phyloP scores from a whole-genome alignment of 2,888 invertebrate genomes.

The Drosophila barbarae region DNA sequence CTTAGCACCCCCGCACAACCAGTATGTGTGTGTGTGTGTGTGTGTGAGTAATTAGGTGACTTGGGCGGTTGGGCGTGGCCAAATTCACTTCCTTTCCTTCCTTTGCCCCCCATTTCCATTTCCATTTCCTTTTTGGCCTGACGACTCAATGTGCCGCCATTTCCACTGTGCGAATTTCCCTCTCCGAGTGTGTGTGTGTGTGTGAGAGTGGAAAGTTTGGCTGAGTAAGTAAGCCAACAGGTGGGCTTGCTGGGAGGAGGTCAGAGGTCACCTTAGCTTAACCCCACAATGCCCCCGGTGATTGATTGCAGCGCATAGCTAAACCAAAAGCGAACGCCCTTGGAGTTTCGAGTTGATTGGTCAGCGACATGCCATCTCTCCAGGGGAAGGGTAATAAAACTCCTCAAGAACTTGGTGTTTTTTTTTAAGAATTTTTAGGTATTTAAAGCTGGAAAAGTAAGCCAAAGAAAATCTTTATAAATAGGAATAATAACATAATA shows the following conservation, averaged over 20 bases:
- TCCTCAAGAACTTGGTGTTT: not conserved
- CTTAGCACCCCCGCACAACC: constrained; percentile 10
- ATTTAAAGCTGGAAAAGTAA: not conserved
- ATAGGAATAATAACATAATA: too few relatives aligned
- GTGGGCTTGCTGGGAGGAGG: constrained; percentile 11
- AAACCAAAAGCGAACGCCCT: constrained; percentile 4
- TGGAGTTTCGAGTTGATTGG: constrained; percentile 31
- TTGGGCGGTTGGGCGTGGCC: constrained; percentile 28
- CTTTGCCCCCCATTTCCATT: constrained; percentile 1
- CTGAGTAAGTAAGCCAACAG: constrained; percentile 20
- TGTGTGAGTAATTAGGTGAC: constrained; percentile 32
- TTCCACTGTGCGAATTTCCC: constrained; percentile 23
- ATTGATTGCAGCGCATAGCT: constrained; percentile 13
- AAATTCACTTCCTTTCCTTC: constrained; percentile 11
- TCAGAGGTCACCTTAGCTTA: constrained; percentile 14
- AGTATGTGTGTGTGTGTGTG: not conserved
- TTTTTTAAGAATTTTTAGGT: not conserved
- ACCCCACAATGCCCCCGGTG: constrained; percentile 15
- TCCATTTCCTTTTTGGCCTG: constrained; percentile 8
- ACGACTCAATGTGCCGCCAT: constrained; percentile 28
- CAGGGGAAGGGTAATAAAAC: not conserved
- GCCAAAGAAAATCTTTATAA: not conserved
- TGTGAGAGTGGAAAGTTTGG: constrained; percentile 2
- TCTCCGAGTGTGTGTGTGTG: too few relatives aligned
- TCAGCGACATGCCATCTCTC: constrained; percentile 19